phyloP scores from a whole-genome alignment of 2,113 vertebrate genomes.

The Tragulus kanchil region DNA sequence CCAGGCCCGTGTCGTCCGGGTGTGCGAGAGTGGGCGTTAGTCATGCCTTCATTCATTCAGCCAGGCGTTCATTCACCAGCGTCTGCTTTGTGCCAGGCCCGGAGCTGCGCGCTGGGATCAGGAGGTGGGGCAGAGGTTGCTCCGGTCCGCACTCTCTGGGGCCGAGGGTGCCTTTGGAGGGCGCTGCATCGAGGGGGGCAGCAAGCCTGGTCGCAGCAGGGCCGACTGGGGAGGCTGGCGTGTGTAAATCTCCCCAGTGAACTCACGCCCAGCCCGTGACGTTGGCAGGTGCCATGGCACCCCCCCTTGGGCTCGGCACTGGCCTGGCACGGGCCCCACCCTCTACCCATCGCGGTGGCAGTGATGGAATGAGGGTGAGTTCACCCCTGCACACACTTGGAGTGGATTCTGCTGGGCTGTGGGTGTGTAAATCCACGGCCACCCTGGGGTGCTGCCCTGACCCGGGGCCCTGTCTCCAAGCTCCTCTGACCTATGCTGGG shows the following conservation, averaged over 20 bases:
- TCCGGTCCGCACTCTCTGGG: background rate
- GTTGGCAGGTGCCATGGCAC: conserved; percentile 37
- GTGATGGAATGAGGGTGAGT: conserved; percentile 32
- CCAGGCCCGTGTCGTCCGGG: background rate
- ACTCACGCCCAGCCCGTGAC: conserved; percentile 57
- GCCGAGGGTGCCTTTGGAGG: background rate
- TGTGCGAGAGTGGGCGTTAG: conserved; percentile 65
- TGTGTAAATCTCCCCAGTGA: conserved; percentile 46
- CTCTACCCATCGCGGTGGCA: background rate
- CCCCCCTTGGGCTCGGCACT: background rate
- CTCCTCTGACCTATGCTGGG: background rate
- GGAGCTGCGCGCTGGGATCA: background rate
- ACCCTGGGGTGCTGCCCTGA: background rate
- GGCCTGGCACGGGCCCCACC: conserved; percentile 18
- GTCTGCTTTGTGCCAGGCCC: conserved; percentile 56
- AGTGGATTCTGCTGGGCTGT: background rate
- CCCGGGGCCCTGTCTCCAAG: background rate
- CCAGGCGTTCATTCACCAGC: conserved; percentile 71
- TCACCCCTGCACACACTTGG: background rate
- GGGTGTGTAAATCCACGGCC: background rate
- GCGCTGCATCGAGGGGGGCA: background rate
- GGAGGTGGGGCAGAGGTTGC: background rate
- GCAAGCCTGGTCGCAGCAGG: background rate
- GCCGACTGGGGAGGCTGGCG: background rate
- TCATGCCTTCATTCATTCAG: conserved; percentile 75